A percentile compares a stretch with the other conserved stretches of the same genome.
Conservation (phyloP, 2,888 invertebrate genomes). For the Dicyrtoma fusca region DNA sequence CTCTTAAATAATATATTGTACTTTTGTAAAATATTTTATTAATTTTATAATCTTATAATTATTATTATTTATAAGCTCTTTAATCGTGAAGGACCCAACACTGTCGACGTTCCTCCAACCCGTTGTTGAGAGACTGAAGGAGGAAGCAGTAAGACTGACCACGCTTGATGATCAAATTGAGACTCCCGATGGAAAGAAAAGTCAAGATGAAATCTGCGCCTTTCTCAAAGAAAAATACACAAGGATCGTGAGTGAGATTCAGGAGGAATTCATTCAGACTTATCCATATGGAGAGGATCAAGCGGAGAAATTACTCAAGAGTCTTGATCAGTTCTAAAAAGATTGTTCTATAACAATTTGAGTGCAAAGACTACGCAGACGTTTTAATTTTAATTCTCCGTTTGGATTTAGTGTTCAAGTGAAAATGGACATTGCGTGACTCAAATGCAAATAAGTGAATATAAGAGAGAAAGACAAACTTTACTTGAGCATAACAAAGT, state of each 20-base stretch:
- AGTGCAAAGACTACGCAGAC: no score
- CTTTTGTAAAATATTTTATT: no score
- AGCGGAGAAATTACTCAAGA: constrained; percentile 25
- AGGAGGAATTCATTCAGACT: constrained; percentile 22
- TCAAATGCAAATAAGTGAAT: no score
- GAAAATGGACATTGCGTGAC: no score
- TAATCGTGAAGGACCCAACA: constrained; percentile 21
- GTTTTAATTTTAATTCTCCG: no score
- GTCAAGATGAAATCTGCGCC: neutral
- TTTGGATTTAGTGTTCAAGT: no score
- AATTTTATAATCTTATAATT: no score
- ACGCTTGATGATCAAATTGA: neutral
- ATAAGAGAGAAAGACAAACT: no score
- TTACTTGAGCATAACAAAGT: no score
- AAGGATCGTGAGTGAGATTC: neutral
- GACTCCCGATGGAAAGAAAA: neutral
- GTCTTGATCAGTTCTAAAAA: neutral
- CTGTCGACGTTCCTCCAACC: constrained; percentile 17
- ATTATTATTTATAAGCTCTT: no score
- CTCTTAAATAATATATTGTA: no score
- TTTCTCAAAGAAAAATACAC: constrained; percentile 7
- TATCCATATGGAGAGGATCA: constrained; percentile 36
- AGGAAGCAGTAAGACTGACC: neutral
- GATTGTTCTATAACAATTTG: no score
- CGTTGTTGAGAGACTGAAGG: neutral